These are phyloP conservation scores for Drosophila sordidapex DNA, from an alignment of 2,888 invertebrate species.

Conservation along the genomic window DNA sequence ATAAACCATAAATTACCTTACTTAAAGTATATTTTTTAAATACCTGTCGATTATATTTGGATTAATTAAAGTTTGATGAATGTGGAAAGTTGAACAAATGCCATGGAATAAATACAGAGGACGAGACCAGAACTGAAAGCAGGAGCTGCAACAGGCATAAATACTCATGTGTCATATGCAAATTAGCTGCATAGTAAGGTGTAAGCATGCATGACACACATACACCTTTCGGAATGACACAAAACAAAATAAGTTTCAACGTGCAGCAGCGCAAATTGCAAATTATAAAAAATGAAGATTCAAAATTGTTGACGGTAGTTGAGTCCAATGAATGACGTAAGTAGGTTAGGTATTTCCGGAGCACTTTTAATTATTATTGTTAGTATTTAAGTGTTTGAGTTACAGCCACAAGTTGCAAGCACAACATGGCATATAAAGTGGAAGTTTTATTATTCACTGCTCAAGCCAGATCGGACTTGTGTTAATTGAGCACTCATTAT, in stretches of 20 bases:
- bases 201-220: constrained; percentile 75
- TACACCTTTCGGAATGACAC: constrained; percentile 67
- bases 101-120: neutral
- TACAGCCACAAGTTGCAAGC: neutral
- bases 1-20: neutral
- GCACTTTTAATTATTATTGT: neutral
- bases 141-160: constrained; percentile 50
- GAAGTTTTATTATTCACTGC: neutral
- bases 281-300: constrained; percentile 5
- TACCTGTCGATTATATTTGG: neutral
- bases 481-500: constrained; percentile 8
- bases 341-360: neutral
- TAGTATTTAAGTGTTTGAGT: neutral
- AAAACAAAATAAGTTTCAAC: constrained; percentile 72
- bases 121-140: neutral
- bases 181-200: constrained; percentile 78
- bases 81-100: constrained; percentile 13
- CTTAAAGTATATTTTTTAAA: neutral
- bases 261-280: constrained; percentile 52
- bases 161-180: constrained; percentile 63
- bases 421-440: neutral
- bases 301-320: constrained; percentile 1
- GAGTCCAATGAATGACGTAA: neutral
- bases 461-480: neutral
- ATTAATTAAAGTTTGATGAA: neutral